These are phyloP conservation scores for Psammodynastes pulverulentus DNA, from an alignment of 2,113 vertebrate genomes.

Conservation along the genomic window DNA sequence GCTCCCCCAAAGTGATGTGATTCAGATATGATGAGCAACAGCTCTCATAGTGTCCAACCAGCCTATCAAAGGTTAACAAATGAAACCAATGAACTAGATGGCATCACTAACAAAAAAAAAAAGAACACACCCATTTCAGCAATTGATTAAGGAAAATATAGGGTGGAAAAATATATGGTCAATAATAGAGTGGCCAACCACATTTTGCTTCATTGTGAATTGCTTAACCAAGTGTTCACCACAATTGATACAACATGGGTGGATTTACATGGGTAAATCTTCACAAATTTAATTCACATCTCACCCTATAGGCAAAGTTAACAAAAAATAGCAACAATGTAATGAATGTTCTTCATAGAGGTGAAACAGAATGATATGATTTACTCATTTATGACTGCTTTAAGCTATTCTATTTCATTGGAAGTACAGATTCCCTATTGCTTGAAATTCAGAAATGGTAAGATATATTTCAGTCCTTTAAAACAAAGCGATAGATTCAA, in stretches of 20 bases:
- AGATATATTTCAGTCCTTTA: neutral
- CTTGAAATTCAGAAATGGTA: neutral
- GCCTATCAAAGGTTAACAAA: neutral
- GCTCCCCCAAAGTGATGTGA: neutral
- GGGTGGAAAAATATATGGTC: neutral
- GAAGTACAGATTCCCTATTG: neutral
- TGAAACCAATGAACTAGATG: neutral
- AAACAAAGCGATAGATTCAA: constrained; percentile 44
- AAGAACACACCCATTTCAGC: neutral
- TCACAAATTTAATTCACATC: neutral
- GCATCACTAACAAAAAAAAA: neutral
- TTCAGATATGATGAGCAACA: neutral
- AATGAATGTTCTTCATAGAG: neutral
- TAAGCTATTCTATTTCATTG: neutral
- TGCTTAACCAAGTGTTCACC: neutral
- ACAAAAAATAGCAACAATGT: neutral
- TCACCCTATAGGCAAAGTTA: neutral
- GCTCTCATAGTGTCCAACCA: neutral
- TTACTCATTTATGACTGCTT: neutral
- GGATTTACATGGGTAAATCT: neutral
- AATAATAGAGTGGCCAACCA: neutral
- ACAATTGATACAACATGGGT: neutral
- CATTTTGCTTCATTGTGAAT: neutral
- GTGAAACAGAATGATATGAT: neutral
- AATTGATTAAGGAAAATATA: neutral